Percentiles rank a stretch among this genome's conserved stretches.
phyloP scores from a whole-genome alignment of 2,113 vertebrate species.

The Bubo bubo region DNA sequence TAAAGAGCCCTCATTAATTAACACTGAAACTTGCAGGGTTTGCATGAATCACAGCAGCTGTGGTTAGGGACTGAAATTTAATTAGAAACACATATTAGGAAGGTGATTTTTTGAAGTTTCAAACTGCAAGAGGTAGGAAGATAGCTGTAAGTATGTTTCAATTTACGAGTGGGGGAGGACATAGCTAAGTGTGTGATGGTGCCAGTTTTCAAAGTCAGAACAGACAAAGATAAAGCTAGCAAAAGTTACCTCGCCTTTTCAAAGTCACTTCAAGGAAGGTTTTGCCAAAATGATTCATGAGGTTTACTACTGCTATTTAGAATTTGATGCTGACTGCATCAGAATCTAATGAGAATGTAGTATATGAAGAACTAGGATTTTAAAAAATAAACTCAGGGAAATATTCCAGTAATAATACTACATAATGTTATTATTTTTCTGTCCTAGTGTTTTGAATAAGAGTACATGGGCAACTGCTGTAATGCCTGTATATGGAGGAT shows the following conservation, averaged over 20 bases:
- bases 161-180: neutral
- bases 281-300: constrained; percentile 27
- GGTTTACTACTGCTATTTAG: constrained; percentile 31
- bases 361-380: constrained; percentile 52
- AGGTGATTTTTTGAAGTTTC: constrained; percentile 42
- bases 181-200: neutral
- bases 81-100: constrained; percentile 68
- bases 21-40: constrained; percentile 64
- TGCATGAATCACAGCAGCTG: constrained; percentile 58
- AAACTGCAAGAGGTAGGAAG: constrained; percentile 8
- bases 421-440: neutral
- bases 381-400: constrained; percentile 47
- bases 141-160: neutral
- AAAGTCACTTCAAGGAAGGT: constrained; percentile 6
- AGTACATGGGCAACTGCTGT: neutral
- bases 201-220: constrained; percentile 6
- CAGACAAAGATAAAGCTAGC: neutral
- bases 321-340: constrained; percentile 49
- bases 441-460: neutral
- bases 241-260: neutral
- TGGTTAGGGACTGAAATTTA: constrained; percentile 72
- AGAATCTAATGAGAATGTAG: constrained; percentile 38
- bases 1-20: constrained; percentile 74
- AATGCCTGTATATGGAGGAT: neutral
- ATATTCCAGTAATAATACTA: neutral